These are phyloP conservation scores for Thermophis baileyi DNA, from an alignment of 2,113 vertebrate species.

Conservation along the genomic window DNA sequence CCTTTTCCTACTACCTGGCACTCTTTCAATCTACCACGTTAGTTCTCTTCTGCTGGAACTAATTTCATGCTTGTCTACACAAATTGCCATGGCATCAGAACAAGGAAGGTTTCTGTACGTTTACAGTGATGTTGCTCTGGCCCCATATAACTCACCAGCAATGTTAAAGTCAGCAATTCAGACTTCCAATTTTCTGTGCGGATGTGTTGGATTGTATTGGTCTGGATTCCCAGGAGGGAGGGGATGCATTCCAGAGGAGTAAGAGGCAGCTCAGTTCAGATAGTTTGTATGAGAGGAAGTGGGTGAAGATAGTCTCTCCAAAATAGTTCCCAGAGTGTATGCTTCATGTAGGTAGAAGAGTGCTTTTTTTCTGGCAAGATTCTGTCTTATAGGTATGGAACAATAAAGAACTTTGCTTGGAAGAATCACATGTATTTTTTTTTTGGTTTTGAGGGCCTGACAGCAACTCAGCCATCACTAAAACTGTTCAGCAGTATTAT, in stretches of 20 bases:
- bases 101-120: neutral
- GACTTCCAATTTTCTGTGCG: neutral
- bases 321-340: neutral
- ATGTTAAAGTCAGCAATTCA: neutral
- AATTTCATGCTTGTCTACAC: slow-evolving; percentile 16
- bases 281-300: neutral
- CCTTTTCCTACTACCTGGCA: neutral
- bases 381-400: neutral
- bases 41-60: slow-evolving; percentile 3
- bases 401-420: neutral
- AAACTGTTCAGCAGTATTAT: neutral
- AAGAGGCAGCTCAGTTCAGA: neutral
- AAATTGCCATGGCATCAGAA: slow-evolving; percentile 5
- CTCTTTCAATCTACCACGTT: neutral
- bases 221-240: neutral
- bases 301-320: neutral
- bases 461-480: neutral
- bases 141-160: neutral
- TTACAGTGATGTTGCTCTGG: neutral
- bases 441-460: neutral
- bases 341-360: neutral
- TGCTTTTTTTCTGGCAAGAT: neutral
- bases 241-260: neutral
- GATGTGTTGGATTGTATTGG: neutral
- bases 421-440: no score